phyloP scores from a whole-genome alignment of 2,888 invertebrate species.

The Rhimphoctona megacephalus region DNA sequence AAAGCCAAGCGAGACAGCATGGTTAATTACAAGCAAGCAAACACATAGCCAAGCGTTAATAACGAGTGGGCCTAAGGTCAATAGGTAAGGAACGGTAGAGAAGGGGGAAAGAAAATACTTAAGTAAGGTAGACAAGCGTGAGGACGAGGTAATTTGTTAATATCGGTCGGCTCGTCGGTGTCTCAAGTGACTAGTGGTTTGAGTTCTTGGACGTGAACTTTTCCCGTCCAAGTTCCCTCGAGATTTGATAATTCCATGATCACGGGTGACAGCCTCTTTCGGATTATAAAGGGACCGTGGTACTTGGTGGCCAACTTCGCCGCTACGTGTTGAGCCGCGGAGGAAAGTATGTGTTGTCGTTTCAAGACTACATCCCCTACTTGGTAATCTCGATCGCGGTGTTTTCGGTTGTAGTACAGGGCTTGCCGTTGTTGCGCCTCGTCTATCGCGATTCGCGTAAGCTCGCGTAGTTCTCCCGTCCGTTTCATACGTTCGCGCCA shows the following conservation, averaged over 20 bases:
- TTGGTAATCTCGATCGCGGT: not conserved
- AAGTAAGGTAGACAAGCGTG: too few species aligned
- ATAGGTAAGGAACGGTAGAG: too few species aligned
- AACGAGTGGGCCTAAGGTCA: too few species aligned
- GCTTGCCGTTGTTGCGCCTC: conserved; percentile 14
- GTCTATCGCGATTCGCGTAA: too few species aligned
- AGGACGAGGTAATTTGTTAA: too few species aligned
- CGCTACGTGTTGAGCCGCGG: not conserved
- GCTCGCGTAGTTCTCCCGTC: not conserved
- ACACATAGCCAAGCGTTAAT: too few species aligned
- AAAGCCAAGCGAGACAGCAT: too few species aligned
- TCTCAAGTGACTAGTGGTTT: not conserved
- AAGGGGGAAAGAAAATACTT: too few species aligned
- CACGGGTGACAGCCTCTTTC: not conserved
- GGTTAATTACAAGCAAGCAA: too few species aligned
- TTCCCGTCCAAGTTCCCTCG: not conserved
- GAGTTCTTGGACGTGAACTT: conserved; percentile 19
- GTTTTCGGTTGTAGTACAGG: not conserved
- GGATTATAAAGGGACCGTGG: conserved; percentile 2
- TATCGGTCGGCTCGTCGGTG: not conserved
- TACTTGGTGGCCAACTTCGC: conserved; percentile 18
- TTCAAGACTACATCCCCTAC: conserved; percentile 12
- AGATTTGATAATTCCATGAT: not conserved
- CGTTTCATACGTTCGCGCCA: conserved; percentile 30
- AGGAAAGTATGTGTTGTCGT: not conserved